Evolutionary conservation across 2,113 vertebrate species (phyloP).

Genomic region (Lepus timidus): DNA sequence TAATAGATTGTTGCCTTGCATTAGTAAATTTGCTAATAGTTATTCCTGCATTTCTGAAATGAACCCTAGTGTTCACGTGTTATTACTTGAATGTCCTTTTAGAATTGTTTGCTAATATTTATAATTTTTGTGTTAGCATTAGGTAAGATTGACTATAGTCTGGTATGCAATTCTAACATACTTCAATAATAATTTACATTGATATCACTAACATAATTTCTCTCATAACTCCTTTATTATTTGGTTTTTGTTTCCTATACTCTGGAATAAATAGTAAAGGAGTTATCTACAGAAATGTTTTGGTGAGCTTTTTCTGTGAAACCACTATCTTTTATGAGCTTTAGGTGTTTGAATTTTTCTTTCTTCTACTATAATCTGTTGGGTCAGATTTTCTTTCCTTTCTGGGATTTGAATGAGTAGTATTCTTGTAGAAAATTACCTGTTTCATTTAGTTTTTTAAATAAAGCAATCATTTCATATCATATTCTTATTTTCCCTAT

Average conservation of each 20-base stretch:
- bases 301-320: neutral
- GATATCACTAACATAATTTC: neutral
- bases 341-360: neutral
- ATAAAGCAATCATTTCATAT: neutral
- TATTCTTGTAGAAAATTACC: neutral
- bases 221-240: neutral
- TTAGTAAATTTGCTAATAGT: conserved; percentile 7
- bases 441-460: neutral
- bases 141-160: neutral
- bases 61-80: neutral
- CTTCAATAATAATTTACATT: neutral
- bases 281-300: neutral
- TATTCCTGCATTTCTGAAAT: neutral
- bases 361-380: neutral
- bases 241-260: neutral
- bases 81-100: neutral
- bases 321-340: neutral
- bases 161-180: neutral
- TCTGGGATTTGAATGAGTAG: neutral
- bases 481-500: neutral
- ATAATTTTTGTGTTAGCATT: neutral
- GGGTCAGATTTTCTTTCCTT: neutral
- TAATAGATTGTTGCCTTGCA: neutral
- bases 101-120: neutral
- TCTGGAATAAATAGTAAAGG: neutral